Evolutionary conservation across 2,888 invertebrate genomes (phyloP).

Genomic region (Platycheirus albimanus): DNA sequence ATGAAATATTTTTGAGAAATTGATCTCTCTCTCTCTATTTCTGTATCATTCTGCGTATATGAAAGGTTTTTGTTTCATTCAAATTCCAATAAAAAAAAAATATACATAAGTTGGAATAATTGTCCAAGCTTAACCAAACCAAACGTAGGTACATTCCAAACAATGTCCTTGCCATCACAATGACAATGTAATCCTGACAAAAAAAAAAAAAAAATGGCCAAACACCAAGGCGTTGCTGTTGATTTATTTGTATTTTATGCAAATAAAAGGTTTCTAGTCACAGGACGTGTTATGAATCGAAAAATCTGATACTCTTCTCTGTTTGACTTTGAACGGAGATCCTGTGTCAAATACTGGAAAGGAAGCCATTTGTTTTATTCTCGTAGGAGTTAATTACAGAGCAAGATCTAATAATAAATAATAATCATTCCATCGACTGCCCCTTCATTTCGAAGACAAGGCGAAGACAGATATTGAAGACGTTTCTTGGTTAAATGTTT

Average conservation of each 20-base stretch:
- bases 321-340: neutral
- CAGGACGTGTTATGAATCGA: constrained; percentile 15
- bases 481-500: neutral
- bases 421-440: constrained; percentile 3
- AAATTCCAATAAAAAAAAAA: too few species aligned
- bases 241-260: constrained; percentile 5
- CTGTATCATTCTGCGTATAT: too few species aligned
- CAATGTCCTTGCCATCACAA: constrained; percentile 5
- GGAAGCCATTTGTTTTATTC: neutral
- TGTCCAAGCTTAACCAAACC: neutral
- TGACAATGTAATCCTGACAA: neutral
- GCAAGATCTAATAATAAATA: constrained; percentile 3
- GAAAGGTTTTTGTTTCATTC: neutral
- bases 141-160: neutral
- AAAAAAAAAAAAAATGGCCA: too few species aligned
- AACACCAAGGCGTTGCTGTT: neutral
- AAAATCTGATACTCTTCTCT: neutral
- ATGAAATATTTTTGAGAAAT: neutral
- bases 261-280: constrained; percentile 4
- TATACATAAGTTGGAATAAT: too few species aligned
- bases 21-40: too few species aligned
- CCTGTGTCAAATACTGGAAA: neutral
- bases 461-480: neutral
- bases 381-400: constrained; percentile 3
- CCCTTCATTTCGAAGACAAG: neutral